These are phyloP conservation scores for Eupeodes latifasciatus DNA, from an alignment of 2,888 invertebrate species.

Conservation along the genomic window DNA sequence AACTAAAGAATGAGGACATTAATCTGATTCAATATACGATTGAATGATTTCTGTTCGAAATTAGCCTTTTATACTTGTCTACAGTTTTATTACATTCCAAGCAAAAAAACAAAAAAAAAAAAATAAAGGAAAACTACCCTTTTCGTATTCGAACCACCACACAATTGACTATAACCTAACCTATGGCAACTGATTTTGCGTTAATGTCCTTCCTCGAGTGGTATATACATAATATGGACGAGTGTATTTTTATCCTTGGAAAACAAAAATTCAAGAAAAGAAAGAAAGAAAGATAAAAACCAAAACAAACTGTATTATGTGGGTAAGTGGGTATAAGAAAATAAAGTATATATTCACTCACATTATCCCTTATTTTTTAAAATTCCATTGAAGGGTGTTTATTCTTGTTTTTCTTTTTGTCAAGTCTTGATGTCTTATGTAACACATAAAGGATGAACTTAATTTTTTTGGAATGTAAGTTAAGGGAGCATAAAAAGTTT, in stretches of 20 bases:
- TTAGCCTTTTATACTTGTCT: conserved; percentile 43
- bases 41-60: conserved; percentile 66
- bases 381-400: neutral
- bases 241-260: conserved; percentile 50
- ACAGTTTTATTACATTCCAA: neutral
- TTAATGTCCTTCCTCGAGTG: conserved; percentile 60
- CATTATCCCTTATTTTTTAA: conserved; percentile 15
- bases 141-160: neutral
- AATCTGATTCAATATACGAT: conserved; percentile 55
- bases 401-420: neutral
- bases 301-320: conserved; percentile 38
- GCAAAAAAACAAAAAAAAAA: neutral
- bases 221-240: too few relatives aligned
- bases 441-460: conserved; percentile 3
- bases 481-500: neutral
- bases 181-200: conserved; percentile 67
- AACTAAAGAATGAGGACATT: conserved; percentile 47
- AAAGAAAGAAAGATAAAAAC: neutral
- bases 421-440: neutral
- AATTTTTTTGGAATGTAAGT: neutral
- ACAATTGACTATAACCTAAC: conserved; percentile 57
- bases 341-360: conserved; percentile 5
- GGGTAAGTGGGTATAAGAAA: conserved; percentile 64
- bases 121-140: conserved; percentile 1
- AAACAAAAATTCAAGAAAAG: conserved; percentile 8